Percentiles rank a stretch among this genome's conserved stretches.
phyloP scores from a whole-genome alignment of 2,113 vertebrate genomes.

The Gobiocypris rarus region DNA sequence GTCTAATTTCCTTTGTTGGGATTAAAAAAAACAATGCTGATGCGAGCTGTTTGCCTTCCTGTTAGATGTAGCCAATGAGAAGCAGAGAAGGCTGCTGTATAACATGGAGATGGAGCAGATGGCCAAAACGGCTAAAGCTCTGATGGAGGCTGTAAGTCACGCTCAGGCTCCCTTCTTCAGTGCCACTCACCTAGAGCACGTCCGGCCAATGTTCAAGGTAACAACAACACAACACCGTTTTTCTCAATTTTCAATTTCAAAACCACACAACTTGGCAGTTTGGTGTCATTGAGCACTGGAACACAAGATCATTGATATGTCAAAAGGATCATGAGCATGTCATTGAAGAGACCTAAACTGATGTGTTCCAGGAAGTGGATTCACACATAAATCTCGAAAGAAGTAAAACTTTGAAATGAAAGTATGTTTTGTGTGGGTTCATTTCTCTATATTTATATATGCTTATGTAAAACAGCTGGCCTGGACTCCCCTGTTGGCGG shows the following conservation, averaged over 20 bases:
- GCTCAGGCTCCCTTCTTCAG: slow-evolving; percentile 96
- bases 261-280: background rate
- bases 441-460: background rate
- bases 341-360: background rate
- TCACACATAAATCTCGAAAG: background rate
- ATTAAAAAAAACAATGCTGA: background rate
- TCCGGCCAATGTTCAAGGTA: slow-evolving; percentile 98
- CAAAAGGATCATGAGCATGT: background rate
- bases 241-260: background rate
- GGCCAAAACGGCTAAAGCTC: slow-evolving; percentile 96
- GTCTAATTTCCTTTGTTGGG: background rate
- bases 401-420: background rate
- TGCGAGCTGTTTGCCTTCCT: background rate
- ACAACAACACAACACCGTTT: background rate
- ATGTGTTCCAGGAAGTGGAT: slow-evolving; percentile 5
- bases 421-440: background rate
- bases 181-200: slow-evolving; percentile 94
- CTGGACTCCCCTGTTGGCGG: slow-evolving; percentile 93
- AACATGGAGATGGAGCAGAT: slow-evolving; percentile 99
- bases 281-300: background rate
- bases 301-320: background rate
- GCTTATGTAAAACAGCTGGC: slow-evolving; percentile 80
- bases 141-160: slow-evolving; percentile 98
- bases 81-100: slow-evolving; percentile 92
- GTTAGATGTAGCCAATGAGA: slow-evolving; percentile 89